These are phyloP conservation scores for Laticauda laticaudata DNA, from an alignment of 2,113 vertebrate genomes.

Conservation along the genomic window DNA sequence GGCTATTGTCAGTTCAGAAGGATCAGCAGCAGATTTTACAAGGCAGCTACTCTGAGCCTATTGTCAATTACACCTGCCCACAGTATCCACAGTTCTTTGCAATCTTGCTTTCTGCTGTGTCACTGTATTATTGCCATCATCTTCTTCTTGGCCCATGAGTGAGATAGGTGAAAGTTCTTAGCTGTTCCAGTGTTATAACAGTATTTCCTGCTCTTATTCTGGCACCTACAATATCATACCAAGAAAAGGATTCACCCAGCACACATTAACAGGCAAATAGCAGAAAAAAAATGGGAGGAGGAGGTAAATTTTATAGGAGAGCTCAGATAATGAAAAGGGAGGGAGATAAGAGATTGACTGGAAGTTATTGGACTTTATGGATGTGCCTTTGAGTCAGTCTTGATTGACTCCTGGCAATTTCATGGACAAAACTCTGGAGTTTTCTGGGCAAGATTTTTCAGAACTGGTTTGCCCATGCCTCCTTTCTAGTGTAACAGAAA, in stretches of 20 bases:
- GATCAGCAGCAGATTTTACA: neutral
- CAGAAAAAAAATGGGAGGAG: neutral
- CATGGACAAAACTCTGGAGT: neutral
- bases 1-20: neutral
- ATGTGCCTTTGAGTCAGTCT: neutral
- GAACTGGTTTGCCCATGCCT: neutral
- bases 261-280: neutral
- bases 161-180: neutral
- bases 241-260: neutral
- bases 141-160: neutral
- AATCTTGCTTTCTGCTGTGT: neutral
- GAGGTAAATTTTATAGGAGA: neutral
- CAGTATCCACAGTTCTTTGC: neutral
- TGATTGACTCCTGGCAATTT: neutral
- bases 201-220: neutral
- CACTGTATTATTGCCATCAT: neutral
- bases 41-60: neutral
- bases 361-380: neutral
- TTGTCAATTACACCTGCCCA: neutral
- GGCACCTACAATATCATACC: neutral
- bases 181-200: neutral
- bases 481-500: neutral
- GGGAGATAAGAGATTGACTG: neutral
- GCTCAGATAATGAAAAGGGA: neutral
- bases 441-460: neutral